A percentile compares a stretch with the other conserved stretches of the same genome.
Conservation (phyloP, 2,113 vertebrate species). For the Tyto alba region DNA sequence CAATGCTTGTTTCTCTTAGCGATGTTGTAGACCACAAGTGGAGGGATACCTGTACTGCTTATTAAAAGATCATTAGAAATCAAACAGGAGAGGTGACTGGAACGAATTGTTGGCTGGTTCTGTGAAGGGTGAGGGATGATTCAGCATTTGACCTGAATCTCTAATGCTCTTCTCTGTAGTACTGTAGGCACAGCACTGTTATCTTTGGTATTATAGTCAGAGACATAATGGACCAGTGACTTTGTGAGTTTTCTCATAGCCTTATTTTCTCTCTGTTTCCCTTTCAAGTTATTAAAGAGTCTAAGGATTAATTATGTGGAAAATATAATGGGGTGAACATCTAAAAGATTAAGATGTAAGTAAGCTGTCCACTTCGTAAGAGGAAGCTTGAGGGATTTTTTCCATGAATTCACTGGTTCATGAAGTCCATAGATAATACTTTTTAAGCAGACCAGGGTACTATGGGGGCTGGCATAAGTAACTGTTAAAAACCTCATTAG, state of each 20-base stretch:
- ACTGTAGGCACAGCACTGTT: background rate
- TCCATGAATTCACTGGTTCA: background rate
- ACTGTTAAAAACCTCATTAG: background rate
- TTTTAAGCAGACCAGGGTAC: background rate
- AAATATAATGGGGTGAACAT: background rate
- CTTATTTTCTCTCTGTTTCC: background rate
- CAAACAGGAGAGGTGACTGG: background rate
- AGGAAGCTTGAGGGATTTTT: background rate
- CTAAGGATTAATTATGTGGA: background rate
- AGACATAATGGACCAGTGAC: background rate
- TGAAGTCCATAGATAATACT: background rate
- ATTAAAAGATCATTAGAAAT: background rate
- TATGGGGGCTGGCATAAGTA: background rate
- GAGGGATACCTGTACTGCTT: background rate
- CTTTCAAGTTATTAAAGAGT: background rate
- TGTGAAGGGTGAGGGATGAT: background rate
- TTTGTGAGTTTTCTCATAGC: background rate
- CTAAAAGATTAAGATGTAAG: background rate
- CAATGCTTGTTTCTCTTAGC: background rate
- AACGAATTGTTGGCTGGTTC: background rate
- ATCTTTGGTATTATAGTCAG: background rate
- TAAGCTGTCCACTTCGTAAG: background rate
- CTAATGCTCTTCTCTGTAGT: background rate
- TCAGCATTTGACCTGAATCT: background rate
- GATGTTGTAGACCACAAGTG: background rate